These are phyloP conservation scores for Tympanoctomys barrerae DNA, from an alignment of 2,797 vertebrate genomes.

Conservation along the genomic window DNA sequence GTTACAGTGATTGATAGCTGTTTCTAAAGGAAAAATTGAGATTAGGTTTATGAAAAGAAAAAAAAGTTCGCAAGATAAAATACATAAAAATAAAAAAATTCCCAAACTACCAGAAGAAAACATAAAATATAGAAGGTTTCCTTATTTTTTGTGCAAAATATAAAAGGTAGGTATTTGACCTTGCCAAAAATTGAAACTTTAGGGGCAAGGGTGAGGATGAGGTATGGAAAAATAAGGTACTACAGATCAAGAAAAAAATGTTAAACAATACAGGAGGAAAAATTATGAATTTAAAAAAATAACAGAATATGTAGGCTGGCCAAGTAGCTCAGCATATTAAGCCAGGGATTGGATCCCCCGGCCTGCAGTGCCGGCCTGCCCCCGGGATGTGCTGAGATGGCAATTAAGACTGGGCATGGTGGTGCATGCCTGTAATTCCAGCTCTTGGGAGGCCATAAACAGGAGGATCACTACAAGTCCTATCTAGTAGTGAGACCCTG, in stretches of 20 bases:
- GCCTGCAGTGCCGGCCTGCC: too few species aligned
- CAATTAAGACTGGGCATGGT: too few species aligned
- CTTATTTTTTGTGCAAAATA: neutral
- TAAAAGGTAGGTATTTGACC: neutral
- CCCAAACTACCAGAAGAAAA: conserved; percentile 23
- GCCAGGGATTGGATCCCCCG: too few species aligned
- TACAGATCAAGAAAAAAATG: conserved; percentile 17
- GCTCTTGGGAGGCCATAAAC: too few species aligned
- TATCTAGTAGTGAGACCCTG: too few species aligned
- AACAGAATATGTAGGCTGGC: neutral
- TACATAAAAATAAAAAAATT: neutral
- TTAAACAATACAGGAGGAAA: neutral
- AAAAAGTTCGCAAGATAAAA: neutral
- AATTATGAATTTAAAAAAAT: neutral
- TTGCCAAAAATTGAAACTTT: neutral
- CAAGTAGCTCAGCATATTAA: too few species aligned
- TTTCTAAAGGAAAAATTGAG: conserved; percentile 14
- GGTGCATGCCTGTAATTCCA: too few species aligned
- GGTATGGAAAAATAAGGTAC: neutral
- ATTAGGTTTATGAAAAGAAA: neutral
- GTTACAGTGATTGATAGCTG: neutral
- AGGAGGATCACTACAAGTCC: too few species aligned
- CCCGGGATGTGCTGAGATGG: too few species aligned
- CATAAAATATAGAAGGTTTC: neutral
- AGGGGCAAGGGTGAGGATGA: neutral